phyloP scores from a whole-genome alignment of 2,888 invertebrate genomes.

The Alsophila aescularia region DNA sequence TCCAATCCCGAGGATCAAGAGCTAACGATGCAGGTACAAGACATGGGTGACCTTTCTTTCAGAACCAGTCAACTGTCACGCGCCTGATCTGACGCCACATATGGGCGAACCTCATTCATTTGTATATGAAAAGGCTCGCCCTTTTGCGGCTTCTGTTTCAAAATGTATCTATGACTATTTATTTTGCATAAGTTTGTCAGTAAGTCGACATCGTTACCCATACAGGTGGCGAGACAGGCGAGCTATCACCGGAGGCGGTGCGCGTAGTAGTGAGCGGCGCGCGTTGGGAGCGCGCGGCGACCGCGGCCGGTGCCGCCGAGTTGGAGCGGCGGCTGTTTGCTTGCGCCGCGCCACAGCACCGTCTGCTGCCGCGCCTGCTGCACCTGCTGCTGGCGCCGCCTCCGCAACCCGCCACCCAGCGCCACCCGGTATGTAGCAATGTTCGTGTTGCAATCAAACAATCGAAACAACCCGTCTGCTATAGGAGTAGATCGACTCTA shows the following conservation, averaged over 20 bases:
- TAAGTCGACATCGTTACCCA: background rate
- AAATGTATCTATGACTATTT: too few relatives aligned
- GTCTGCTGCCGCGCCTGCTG: conserved; percentile 76
- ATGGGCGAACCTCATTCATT: too few relatives aligned
- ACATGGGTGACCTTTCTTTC: too few relatives aligned
- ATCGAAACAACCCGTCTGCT: too few relatives aligned
- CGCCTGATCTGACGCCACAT: too few relatives aligned
- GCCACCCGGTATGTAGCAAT: conserved; percentile 31
- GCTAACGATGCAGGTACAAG: too few relatives aligned
- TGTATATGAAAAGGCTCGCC: too few relatives aligned
- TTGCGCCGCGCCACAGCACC: conserved; percentile 72
- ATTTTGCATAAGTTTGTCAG: too few relatives aligned
- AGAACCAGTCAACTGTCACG: too few relatives aligned
- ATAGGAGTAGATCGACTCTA: too few relatives aligned
- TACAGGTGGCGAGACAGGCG: conserved; percentile 41
- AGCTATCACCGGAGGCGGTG: conserved; percentile 61
- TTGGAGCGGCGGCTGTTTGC: conserved; percentile 74
- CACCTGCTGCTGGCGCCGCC: conserved; percentile 62
- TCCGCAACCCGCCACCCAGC: conserved; percentile 22
- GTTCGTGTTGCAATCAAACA: conserved; percentile 10
- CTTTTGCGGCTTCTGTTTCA: too few relatives aligned
- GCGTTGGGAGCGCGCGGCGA: conserved; percentile 69
- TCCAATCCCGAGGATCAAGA: too few relatives aligned
- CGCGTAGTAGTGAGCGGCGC: conserved; percentile 74
- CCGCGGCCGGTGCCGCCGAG: conserved; percentile 59